Evolutionary conservation across 2,113 vertebrate genomes (phyloP).

Genomic region (Spea bombifrons): DNA sequence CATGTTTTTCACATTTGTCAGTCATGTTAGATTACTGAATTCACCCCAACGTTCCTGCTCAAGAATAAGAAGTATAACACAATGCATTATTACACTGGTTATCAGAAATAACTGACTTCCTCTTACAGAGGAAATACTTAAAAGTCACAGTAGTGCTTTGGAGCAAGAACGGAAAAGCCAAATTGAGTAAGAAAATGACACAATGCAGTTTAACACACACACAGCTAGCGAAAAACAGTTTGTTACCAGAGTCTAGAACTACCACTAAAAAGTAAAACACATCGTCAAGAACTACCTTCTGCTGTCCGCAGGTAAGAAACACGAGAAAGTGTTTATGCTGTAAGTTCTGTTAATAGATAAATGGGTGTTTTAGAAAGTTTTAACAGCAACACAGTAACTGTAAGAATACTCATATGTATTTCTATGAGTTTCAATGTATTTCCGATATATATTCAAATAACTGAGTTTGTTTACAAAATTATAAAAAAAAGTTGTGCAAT

Average conservation of each 20-base stretch:
- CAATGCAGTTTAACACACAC: conserved; percentile 13
- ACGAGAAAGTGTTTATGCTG: neutral
- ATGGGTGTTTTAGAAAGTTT: neutral
- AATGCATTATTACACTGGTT: neutral
- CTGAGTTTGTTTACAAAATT: no score
- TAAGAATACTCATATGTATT: no score
- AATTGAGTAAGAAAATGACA: conserved; percentile 40
- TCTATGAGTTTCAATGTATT: no score
- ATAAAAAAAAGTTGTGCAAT: no score
- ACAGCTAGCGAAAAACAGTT: conserved; percentile 13
- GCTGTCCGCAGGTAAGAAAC: neutral
- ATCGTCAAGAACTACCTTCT: neutral
- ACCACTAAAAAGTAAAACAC: neutral
- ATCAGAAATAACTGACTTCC: conserved; percentile 31
- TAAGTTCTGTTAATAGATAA: neutral
- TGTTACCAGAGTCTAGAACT: neutral
- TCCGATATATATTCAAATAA: no score
- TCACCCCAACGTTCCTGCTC: no score
- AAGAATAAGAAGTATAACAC: neutral
- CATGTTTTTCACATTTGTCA: no score
- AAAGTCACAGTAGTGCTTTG: conserved; percentile 5
- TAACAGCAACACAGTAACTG: neutral
- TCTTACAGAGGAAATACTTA: conserved; percentile 36
- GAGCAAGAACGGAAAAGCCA: conserved; percentile 25
- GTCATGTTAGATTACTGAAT: no score